Conservation (phyloP, 2,888 invertebrate species). For the Troides helena region DNA sequence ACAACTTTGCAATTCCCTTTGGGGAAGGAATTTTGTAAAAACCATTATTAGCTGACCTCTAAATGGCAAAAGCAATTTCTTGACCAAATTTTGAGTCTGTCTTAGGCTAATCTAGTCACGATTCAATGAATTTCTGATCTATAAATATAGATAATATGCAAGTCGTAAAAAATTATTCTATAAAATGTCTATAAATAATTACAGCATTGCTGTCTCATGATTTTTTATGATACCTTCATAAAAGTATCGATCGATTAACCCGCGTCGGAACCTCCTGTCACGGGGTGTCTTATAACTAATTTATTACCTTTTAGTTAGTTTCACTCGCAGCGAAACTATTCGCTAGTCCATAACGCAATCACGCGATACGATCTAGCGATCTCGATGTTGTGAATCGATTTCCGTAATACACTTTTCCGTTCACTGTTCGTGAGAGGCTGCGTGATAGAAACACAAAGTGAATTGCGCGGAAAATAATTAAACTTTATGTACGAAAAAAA, state of each 20-base stretch:
- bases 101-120: no score
- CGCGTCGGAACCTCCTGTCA: conserved; percentile 7
- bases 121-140: no score
- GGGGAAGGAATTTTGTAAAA: no score
- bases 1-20: no score
- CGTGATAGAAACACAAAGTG: conserved; percentile 23
- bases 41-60: no score
- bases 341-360: conserved; percentile 30
- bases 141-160: no score
- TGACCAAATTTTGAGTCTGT: no score
- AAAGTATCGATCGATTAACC: conserved; percentile 1
- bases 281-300: conserved; percentile 17
- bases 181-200: no score
- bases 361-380: conserved; percentile 28
- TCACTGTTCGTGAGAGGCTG: conserved; percentile 26
- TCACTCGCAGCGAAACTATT: conserved; percentile 30
- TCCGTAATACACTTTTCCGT: conserved; percentile 30
- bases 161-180: no score
- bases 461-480: conserved; percentile 24
- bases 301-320: conserved; percentile 27
- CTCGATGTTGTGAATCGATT: conserved; percentile 29
- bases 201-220: no score
- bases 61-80: no score
- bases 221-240: not conserved
- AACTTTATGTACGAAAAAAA: not conserved